phyloP scores from a whole-genome alignment of 1,140 invertebrate species.

The Eumeta japonica region DNA sequence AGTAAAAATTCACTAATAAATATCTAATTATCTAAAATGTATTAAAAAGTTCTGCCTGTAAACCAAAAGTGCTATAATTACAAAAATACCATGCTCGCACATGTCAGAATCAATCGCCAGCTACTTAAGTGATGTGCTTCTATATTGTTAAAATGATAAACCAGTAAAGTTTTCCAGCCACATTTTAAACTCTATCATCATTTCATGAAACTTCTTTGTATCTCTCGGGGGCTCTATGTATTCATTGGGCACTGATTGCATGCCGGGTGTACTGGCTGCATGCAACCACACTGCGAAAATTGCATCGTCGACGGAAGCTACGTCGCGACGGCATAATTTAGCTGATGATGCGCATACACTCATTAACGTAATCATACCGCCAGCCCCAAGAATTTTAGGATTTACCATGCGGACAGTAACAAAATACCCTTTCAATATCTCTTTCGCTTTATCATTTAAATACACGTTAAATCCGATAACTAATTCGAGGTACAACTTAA shows the following conservation, averaged over 20 bases:
- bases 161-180: constrained; percentile 42
- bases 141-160: no score
- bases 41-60: no score
- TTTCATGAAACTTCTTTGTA: constrained; percentile 26
- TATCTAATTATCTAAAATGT: no score
- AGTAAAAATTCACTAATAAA: constrained; percentile 9
- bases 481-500: constrained; percentile 29
- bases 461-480: constrained; percentile 28
- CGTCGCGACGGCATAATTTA: constrained; percentile 29
- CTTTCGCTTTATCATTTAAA: constrained; percentile 22
- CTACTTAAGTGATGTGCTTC: no score
- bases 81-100: no score
- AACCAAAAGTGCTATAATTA: no score
- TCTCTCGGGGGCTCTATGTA: constrained; percentile 33
- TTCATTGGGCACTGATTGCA: constrained; percentile 35
- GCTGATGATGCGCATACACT: constrained; percentile 29
- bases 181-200: constrained; percentile 28
- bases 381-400: constrained; percentile 23
- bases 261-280: constrained; percentile 30
- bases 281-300: constrained; percentile 47
- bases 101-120: no score
- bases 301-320: constrained; percentile 33
- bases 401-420: constrained; percentile 34
- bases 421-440: constrained; percentile 34
- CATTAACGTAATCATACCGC: constrained; percentile 30